Evolutionary conservation across 1,140 invertebrate genomes (phyloP), one percentile per base, ranked within the genome.

Genomic region (Zaprionus davidi): DNA sequence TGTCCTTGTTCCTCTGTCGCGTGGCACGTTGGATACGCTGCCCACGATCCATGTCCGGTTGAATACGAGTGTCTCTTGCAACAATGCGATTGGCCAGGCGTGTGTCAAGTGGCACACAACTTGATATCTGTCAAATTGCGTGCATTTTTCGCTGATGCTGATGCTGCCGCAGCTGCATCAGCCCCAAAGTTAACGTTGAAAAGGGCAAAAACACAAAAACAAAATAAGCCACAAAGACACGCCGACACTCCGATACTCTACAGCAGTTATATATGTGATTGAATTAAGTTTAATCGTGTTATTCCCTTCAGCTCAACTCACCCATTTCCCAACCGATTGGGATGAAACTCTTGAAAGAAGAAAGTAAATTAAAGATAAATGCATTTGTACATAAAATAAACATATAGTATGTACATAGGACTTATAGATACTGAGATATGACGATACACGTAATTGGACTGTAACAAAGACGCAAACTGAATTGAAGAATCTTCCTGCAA

Each of bases 91-190:
- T 62, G 70, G 49, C 70, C 59, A 26, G 51, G 75, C 70, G 46
- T 67, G 76, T 81, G 76, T 78, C 76, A 78, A 81, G 67, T 78
- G 66, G 67, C 76, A 75, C 67, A 64, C 78, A 78, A 78, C 76
- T 78, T 78, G 76, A 75, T 71, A 81, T 78, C 78, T 81, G 76
- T 78, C 78, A 78, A 78, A 80, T 66, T 74, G 76, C 71, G 69
- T 55, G 71, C 71, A 78, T 78, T 78, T 74, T 68, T 55, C 46
- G 74, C 60, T 65, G 55, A 71, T 64, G 67, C 24, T 28, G 17
- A 44, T 51, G 41, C 22, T 12, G 17, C 59, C 36, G 38, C 66
- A 53, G 17, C 38, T 38, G 41, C 71, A 65, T 34, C 65, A 69
- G 17, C 26, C 34, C 22, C 46, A 38, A 64, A 58, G 41, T 46